phyloP scores from a whole-genome alignment of 2,797 vertebrate genomes.

The Coregonus ussuriensis region DNA sequence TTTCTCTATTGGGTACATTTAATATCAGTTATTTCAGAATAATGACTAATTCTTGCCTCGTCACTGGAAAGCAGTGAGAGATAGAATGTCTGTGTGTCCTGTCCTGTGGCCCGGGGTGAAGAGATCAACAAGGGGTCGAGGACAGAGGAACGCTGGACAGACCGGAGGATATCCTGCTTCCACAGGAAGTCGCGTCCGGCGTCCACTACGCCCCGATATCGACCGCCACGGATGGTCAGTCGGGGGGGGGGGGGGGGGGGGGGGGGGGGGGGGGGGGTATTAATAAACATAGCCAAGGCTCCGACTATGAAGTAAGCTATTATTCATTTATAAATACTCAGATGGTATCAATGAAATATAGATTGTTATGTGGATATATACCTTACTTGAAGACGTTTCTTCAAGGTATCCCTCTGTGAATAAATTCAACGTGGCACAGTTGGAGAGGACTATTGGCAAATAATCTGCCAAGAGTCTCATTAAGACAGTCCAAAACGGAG shows the following conservation, averaged over 20 bases:
- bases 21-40: too few species aligned
- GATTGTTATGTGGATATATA: neutral
- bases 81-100: slow-evolving; percentile 18
- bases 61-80: slow-evolving; percentile 25
- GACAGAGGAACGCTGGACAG: slow-evolving; percentile 36
- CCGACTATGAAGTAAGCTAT: neutral
- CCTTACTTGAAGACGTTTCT: too few species aligned
- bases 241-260: slow-evolving; percentile 6
- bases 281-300: neutral
- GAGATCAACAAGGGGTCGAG: slow-evolving; percentile 41
- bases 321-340: neutral
- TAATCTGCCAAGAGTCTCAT: neutral
- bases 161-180: slow-evolving; percentile 75
- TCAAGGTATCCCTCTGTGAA: too few species aligned
- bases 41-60: too few species aligned
- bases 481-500: neutral
- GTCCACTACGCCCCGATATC: slow-evolving; percentile 28
- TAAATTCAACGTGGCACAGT: too few species aligned
- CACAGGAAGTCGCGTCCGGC: slow-evolving; percentile 58
- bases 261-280: slow-evolving; percentile 9
- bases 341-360: neutral
- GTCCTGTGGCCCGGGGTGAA: slow-evolving; percentile 37
- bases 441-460: too few species aligned
- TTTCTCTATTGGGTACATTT: too few species aligned
- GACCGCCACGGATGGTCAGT: slow-evolving; percentile 21